These are phyloP conservation scores for Alviniconcha strummeri DNA, from an alignment of 2,888 invertebrate genomes.

Conservation along the genomic window DNA sequence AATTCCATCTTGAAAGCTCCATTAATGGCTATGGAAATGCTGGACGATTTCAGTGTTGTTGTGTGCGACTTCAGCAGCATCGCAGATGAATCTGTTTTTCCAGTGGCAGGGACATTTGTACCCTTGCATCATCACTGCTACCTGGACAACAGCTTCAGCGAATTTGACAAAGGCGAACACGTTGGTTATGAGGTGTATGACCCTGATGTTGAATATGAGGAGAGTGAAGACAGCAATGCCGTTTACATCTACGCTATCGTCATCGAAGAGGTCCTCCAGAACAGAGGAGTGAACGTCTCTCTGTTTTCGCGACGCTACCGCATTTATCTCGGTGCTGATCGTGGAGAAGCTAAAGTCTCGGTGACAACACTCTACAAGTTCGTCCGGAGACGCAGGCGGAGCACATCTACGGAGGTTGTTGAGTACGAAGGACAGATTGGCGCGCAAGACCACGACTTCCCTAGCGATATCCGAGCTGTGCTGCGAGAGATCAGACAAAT, in stretches of 20 bases:
- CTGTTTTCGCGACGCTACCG: slow-evolving; percentile 13
- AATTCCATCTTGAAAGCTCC: not conserved
- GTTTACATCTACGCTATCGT: slow-evolving; percentile 39
- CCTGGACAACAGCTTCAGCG: slow-evolving; percentile 42
- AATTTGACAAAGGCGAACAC: slow-evolving; percentile 41
- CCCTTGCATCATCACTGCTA: slow-evolving; percentile 41
- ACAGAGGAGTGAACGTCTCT: not conserved
- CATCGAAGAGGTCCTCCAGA: not conserved
- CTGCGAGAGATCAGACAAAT: slow-evolving; percentile 39
- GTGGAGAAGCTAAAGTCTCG: slow-evolving; percentile 12
- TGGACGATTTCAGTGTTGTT: slow-evolving; percentile 19
- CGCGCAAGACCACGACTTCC: not conserved
- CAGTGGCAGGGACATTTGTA: slow-evolving; percentile 45
- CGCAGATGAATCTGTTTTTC: slow-evolving; percentile 19
- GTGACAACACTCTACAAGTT: slow-evolving; percentile 39
- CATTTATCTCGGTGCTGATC: slow-evolving; percentile 32
- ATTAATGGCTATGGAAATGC: not conserved
- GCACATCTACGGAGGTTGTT: not conserved
- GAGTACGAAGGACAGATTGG: too few relatives aligned
- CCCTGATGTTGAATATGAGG: slow-evolving; percentile 12
- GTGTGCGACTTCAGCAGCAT: slow-evolving; percentile 4
- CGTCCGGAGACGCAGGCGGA: slow-evolving; percentile 10
- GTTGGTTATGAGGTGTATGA: slow-evolving; percentile 40
- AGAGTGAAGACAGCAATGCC: slow-evolving; percentile 10
- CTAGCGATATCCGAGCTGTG: slow-evolving; percentile 34